Base-by-base conservation (phyloP, 1,140 invertebrate genomes). In the Microplitis mediator region DNA sequence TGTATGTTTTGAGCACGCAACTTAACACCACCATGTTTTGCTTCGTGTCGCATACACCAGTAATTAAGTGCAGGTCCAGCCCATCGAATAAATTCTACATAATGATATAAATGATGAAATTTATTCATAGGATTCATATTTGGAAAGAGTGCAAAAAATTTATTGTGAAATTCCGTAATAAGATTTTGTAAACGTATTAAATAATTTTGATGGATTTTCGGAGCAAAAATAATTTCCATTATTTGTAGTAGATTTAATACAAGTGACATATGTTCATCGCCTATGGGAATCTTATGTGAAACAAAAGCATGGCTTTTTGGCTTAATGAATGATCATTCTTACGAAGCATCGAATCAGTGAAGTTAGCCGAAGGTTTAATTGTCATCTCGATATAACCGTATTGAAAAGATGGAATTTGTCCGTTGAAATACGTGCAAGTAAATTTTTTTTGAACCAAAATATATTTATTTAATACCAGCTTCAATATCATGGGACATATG, bases 151-250 rank as follows among this genome's bases (percentile, higher is more conserved):
- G 50, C 3, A 4, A 63, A 13, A 62, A 69, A 76, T 23, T 31
- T 4, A 35, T 35, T 16, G 56, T 74, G 64, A 71, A 73, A 71
- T 32, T 73, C 58, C 16, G 35, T 31, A 4, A 73, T 74, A 9
- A 73, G 50, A 52, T 54, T 0, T 52, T 8, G 64, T 31, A 75
- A 74, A 14, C 71, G 71, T 8, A 50, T 8, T 35, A 79, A 69
- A 0, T 54, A 35, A 63, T 61, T 65, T 35, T 45, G 4, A 16
- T 34, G 14, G 51, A 80, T 65, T 71, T 71, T 75, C 35, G 78
- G 78, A 6, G 79, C 77, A 67, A 82, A 82, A 31, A 81, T 69
- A 34, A 82, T 75, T 74, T 79, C 77, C 77, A 81, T 82, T 45
- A 82, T 77, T 62, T 75, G 31, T 23, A 81, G 60, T 52, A 78